Percentiles rank a stretch among this genome's conserved stretches.
Conservation (phyloP, 2,797 vertebrate species). For the Phoebastria nigripes region DNA sequence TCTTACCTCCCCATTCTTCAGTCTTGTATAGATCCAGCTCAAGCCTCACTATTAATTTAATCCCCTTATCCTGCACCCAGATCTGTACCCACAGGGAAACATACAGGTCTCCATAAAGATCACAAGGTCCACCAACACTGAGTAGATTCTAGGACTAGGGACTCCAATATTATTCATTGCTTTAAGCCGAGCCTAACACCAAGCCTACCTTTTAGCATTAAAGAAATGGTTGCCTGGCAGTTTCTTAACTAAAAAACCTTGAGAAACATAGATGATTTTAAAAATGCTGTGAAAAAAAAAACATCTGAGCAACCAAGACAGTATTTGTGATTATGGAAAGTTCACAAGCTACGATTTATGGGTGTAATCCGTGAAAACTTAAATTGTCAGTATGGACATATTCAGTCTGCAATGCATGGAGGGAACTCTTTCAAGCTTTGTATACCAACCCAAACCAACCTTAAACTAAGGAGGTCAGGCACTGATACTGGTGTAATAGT, state of each 20-base stretch:
- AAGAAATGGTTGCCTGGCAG: neutral
- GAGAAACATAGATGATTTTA: neutral
- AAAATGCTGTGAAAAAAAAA: neutral
- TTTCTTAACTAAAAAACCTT: neutral
- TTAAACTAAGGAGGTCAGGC: neutral
- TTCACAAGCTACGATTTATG: neutral
- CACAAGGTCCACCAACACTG: neutral
- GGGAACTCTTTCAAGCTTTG: neutral
- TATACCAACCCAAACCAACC: neutral
- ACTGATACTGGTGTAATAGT: fast-evolving
- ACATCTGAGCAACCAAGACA: neutral
- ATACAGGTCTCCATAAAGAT: neutral
- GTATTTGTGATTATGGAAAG: neutral
- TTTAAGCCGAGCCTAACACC: neutral
- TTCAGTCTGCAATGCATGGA: neutral
- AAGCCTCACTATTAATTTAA: neutral
- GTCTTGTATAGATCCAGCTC: neutral
- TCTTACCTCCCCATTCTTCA: neutral
- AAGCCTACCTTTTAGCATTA: neutral
- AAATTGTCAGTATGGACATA: neutral
- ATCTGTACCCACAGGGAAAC: neutral
- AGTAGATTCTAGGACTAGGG: neutral
- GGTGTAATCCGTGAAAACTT: neutral
- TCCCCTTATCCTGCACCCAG: neutral
- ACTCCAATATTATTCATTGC: neutral